Base-by-base conservation (phyloP, 2,888 invertebrate species). In the Hirtodrosophila trivittata region DNA sequence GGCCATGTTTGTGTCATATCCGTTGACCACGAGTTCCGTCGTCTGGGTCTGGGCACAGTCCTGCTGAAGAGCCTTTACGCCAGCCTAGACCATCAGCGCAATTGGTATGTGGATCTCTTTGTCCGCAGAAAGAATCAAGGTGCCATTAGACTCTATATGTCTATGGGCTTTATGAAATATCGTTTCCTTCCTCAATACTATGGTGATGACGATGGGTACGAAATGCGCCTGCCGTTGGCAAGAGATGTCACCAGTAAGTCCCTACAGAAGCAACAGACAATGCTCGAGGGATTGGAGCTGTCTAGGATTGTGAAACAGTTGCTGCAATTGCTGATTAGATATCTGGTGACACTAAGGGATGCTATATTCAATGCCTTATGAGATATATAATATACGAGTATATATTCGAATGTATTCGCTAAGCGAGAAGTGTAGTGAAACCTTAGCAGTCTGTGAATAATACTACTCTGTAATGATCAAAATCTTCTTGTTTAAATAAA, bases 201-300 rank as follows among this genome's bases (percentile, higher is more conserved):
- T 28, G 4, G 2, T 0, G 6, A 67, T 6, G 84, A 84, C 2
- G 26, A 59, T 28, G 84, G 65, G 8, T 84, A 62, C 9, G 63
- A 84, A 1, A 65, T 77, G 81, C 52, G 81, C 0, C 0, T 66
- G 47, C 74, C 77, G 0, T 21, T 84, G 0, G 3, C 30, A 0
- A 42, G 32, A 1, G 81, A 77, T 38, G 43, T 58, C 13, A 12
- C 42, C 0, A 32, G 18, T 0, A 37, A 21, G 7, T 67, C 47
- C 1, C 18, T 77, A 5, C 3, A 41, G 0, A 9, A 12, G 14
- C 1, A 10, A 35, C 1, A 12, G 1, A 12, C 1, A 9, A 3
- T 13, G 1, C n/a, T 13, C 0, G 47, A 62, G 0, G 21, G 14
- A 0, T 1, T 21, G 18, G 18, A 2, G 2, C 18, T 59, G 2